Conservation (phyloP, 2,797 vertebrate species). For the Centroberyx gerrardi region DNA sequence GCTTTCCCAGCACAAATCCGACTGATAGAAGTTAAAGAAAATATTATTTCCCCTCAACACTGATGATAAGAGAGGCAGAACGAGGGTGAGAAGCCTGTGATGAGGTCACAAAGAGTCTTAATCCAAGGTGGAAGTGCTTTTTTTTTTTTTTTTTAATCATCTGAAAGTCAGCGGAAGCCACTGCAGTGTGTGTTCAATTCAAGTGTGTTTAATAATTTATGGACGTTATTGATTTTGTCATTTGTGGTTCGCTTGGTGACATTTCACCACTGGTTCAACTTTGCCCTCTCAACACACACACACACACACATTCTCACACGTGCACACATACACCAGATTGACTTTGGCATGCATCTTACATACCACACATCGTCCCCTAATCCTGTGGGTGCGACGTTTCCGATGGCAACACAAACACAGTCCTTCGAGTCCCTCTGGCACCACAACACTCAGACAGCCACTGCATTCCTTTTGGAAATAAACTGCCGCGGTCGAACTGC, state of each 20-base stretch:
- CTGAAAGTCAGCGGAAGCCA: neutral
- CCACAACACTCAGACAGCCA: neutral
- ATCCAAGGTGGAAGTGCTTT: too few species aligned
- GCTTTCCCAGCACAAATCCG: slow-evolving; percentile 2
- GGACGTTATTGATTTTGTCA: neutral
- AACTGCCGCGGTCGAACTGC: neutral
- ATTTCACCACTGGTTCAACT: slow-evolving; percentile 20
- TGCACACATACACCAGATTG: neutral
- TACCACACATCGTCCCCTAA: slow-evolving; percentile 20
- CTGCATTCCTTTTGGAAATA: slow-evolving; percentile 14
- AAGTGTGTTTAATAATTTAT: slow-evolving; percentile 12
- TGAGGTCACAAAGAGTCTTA: neutral
- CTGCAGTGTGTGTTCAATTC: neutral
- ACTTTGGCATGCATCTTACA: neutral
- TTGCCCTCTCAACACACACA: neutral
- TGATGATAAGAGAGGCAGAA: slow-evolving; percentile 1
- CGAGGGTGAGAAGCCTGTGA: neutral
- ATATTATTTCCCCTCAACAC: neutral
- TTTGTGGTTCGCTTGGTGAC: neutral
- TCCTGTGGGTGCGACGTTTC: slow-evolving; percentile 34
- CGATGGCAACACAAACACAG: neutral
- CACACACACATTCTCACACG: slow-evolving; percentile 1
- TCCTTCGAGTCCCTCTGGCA: neutral
- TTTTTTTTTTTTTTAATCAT: slow-evolving; percentile 6
- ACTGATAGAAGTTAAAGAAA: slow-evolving; percentile 19